phyloP scores from a whole-genome alignment of 2,888 invertebrate genomes.

The Eupithecia pulchellata region DNA sequence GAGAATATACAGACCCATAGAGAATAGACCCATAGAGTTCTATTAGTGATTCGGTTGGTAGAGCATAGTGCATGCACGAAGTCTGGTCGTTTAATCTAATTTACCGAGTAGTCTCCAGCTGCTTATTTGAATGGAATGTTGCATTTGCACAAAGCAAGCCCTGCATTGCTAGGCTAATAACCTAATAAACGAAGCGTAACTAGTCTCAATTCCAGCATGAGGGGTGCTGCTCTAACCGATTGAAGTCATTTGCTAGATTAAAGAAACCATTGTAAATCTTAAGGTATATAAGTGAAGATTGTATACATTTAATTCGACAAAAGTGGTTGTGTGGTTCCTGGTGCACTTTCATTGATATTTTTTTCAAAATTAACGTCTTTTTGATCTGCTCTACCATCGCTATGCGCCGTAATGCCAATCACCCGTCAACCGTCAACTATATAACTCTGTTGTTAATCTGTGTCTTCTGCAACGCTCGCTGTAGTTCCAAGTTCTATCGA shows the following conservation, averaged over 20 bases:
- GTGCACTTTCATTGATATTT: neutral
- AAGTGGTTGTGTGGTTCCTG: neutral
- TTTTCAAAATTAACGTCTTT: neutral
- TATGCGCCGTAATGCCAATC: neutral
- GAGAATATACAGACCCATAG: too few relatives aligned
- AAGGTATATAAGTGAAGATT: neutral
- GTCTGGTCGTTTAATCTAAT: constrained; percentile 18
- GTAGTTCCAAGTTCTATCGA: constrained; percentile 68
- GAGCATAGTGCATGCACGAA: constrained; percentile 13
- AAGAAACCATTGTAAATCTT: too few relatives aligned
- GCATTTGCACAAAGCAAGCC: constrained; percentile 35
- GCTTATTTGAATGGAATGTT: constrained; percentile 29
- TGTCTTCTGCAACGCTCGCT: constrained; percentile 55
- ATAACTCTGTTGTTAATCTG: constrained; percentile 27
- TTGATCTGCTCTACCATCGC: neutral
- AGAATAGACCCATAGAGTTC: neutral
- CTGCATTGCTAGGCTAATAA: constrained; percentile 53
- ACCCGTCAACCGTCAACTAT: constrained; percentile 1
- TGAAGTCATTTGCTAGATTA: neutral
- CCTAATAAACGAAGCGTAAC: constrained; percentile 55
- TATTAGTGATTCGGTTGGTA: neutral
- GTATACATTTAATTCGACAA: neutral
- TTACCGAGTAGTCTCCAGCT: constrained; percentile 15
- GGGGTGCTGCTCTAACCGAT: neutral
- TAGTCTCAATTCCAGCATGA: constrained; percentile 66